Evolutionary conservation across 2,113 vertebrate species (phyloP).

Genomic region (Eublepharis macularius): DNA sequence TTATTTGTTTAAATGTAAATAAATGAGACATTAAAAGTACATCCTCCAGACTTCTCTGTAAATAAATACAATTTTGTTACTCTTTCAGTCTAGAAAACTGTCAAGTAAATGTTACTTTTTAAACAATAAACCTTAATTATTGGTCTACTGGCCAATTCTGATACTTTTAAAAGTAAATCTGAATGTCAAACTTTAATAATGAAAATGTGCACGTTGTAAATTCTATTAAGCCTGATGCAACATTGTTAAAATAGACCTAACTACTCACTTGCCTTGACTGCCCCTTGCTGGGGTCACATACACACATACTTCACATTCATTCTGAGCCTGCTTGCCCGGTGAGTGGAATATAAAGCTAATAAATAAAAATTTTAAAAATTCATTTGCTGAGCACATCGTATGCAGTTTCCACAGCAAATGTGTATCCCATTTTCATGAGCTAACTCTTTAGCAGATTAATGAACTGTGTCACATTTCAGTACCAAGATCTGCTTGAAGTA

Average conservation of each 20-base stretch:
- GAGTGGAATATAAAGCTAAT: too few relatives aligned
- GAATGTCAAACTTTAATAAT: background rate
- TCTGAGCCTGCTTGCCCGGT: too few relatives aligned
- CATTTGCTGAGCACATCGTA: background rate
- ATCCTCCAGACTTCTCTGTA: background rate
- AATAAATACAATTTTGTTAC: background rate
- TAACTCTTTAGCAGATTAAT: background rate
- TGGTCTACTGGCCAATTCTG: background rate
- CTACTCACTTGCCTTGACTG: too few relatives aligned
- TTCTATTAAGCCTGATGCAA: too few relatives aligned
- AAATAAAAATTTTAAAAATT: too few relatives aligned
- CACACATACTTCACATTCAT: too few relatives aligned
- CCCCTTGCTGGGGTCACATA: too few relatives aligned
- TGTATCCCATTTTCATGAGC: background rate
- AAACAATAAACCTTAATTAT: background rate
- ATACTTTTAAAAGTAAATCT: background rate
- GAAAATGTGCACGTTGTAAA: background rate
- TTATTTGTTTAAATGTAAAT: slow-evolving; percentile 23
- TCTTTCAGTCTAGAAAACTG: fast-evolving
- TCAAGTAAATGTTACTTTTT: background rate
- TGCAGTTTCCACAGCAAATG: background rate
- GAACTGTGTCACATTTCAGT: background rate
- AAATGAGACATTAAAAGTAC: background rate
- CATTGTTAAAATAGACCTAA: background rate
- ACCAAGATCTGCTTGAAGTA: background rate